Base-by-base conservation (phyloP, 2,888 invertebrate genomes). In the Bembecia ichneumoniformis region DNA sequence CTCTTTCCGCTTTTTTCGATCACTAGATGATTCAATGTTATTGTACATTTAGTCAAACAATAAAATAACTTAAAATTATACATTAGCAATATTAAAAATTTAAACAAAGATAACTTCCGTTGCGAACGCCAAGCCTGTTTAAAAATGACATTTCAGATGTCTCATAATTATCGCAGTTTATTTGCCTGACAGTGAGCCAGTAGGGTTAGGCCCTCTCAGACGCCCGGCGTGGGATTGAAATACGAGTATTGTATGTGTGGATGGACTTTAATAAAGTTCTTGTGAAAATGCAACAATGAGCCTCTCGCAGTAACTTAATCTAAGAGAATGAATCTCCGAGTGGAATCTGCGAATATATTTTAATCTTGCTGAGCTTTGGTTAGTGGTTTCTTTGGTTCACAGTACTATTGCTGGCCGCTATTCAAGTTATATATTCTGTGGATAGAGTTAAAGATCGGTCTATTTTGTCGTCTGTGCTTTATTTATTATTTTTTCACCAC, bases 211-310 rank as follows among this genome's bases (percentile, higher is more conserved):
- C 59, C 61, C 51, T 44, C 51, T 52, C 51, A 49, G 48, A 51
- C 51, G 57, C 49, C 46, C 52, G 54, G 64, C 74, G 76, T 76
- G 75, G 77, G 77, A 55, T 66, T 73, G 69, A 76, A 66, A 70
- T 77, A 67, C 66, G 63, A 61, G 59, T 57, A 59, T 64, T 61
- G 63, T 63, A 59, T 60, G 66, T 66, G 68, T 68, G 66, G 71
- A 68, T 68, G 71, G 64, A 73, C 68, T 75, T 77, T 78, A 80
- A 77, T 79, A 78, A 79, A 79, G 73, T 77, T 73, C 75, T 75
- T 74, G 70, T 75, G 78, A 72, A 80, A 77, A 73, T 62, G 65
- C 66, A 72, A 78, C 79, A 79, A 77, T 79, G 71, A 68, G 54
- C 59, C 63, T 64, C 66, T 57, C 60, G 65, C 69, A 74, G 70